Evolutionary conservation across 2,113 vertebrate species (phyloP).

Genomic region (Potamarius usumacintae): DNA sequence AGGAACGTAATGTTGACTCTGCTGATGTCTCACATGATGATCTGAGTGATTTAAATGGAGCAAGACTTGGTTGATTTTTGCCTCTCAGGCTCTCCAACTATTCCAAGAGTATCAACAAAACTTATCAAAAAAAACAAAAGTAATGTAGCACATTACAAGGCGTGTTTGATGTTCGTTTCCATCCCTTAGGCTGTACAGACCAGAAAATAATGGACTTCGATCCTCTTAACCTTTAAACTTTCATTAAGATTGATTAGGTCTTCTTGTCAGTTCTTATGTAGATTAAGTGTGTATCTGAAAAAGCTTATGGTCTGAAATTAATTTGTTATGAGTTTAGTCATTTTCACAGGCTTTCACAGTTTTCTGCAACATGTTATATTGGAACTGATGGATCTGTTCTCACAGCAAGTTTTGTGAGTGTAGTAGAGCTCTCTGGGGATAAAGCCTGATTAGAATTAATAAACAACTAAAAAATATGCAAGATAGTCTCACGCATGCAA

Average conservation of each 20-base stretch:
- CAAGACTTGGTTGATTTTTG: neutral
- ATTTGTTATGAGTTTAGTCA: constrained; percentile 37
- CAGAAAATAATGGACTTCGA: neutral
- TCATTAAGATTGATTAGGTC: constrained; percentile 31
- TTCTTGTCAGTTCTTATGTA: neutral
- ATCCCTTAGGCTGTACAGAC: neutral
- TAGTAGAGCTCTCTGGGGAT: neutral
- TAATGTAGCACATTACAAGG: constrained; percentile 7
- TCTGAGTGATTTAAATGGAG: constrained; percentile 5
- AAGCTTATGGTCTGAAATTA: neutral
- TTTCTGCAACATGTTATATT: constrained; percentile 16
- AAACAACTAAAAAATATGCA: constrained; percentile 10
- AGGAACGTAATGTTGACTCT: neutral
- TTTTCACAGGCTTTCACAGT: constrained; percentile 4
- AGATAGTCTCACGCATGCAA: neutral
- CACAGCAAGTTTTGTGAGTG: constrained; percentile 2
- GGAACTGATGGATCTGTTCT: constrained; percentile 11
- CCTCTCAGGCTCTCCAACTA: neutral
- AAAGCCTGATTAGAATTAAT: constrained; percentile 36
- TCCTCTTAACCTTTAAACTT: constrained; percentile 11
- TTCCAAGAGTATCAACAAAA: constrained; percentile 12
- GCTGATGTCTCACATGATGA: constrained; percentile 15
- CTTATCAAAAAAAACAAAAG: neutral
- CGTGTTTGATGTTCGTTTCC: constrained; percentile 21
- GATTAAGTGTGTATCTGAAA: constrained; percentile 17